Percentiles rank a stretch among this genome's conserved stretches.
These are phyloP conservation scores for Morpho achilles DNA, from an alignment of 2,888 invertebrate species.

Conservation along the genomic window DNA sequence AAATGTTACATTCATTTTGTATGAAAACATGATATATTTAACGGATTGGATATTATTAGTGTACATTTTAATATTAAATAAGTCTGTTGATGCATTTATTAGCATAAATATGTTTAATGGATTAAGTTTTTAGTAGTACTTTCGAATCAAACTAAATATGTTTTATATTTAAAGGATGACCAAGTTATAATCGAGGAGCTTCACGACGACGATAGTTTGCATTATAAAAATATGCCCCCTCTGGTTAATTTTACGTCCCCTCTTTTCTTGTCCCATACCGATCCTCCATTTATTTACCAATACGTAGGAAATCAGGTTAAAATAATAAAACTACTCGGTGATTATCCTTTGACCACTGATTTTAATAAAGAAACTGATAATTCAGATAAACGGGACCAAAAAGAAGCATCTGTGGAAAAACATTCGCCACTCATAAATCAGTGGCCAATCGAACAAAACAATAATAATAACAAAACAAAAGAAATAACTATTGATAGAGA, in stretches of 20 bases:
- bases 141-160: slow-evolving; percentile 65
- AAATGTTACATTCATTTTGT: not conserved
- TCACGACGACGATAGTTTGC: slow-evolving; percentile 66
- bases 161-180: slow-evolving; percentile 76
- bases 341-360: slow-evolving; percentile 51
- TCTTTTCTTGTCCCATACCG: slow-evolving; percentile 61
- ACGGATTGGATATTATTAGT: not conserved
- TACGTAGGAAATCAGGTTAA: slow-evolving; percentile 67
- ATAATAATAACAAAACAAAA: not conserved
- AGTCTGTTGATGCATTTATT: slow-evolving; percentile 73
- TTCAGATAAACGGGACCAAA: slow-evolving; percentile 50
- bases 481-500: slow-evolving; percentile 10
- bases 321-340: slow-evolving; percentile 65
- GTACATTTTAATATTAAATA: slow-evolving; percentile 20
- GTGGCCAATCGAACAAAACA: not conserved
- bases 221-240: slow-evolving; percentile 70
- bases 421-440: slow-evolving; percentile 9
- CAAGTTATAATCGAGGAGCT: slow-evolving; percentile 76
- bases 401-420: slow-evolving; percentile 29
- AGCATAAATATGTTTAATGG: slow-evolving; percentile 36
- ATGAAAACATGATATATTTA: no score
- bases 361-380: slow-evolving; percentile 45
- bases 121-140: slow-evolving; percentile 35
- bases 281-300: slow-evolving; percentile 69
- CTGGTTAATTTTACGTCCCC: slow-evolving; percentile 58